Percentiles rank a stretch among this genome's conserved stretches.
Conservation (phyloP, 2,113 vertebrate species). For the Lathamus discolor region DNA sequence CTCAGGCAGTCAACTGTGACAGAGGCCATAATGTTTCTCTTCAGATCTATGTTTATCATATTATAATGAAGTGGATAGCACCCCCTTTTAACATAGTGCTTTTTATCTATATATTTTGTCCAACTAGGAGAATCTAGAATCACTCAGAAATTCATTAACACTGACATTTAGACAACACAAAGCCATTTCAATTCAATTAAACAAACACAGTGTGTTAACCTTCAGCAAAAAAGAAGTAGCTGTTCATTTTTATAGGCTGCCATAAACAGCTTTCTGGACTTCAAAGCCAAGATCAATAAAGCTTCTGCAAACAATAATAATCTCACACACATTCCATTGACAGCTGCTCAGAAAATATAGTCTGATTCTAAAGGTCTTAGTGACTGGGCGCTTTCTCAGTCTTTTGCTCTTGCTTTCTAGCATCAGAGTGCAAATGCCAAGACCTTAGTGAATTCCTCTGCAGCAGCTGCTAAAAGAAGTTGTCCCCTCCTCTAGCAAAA, state of each 20-base stretch:
- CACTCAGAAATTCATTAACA: slow-evolving; percentile 73
- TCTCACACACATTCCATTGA: slow-evolving; percentile 74
- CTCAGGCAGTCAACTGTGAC: background rate
- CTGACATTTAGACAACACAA: slow-evolving; percentile 77
- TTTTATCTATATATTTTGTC: slow-evolving; percentile 37
- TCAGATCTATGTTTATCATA: background rate
- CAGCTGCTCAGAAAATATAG: slow-evolving; percentile 76
- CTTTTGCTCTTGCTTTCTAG: slow-evolving; percentile 46
- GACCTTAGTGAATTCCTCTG: background rate
- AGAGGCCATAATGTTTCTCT: slow-evolving; percentile 14
- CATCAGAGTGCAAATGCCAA: slow-evolving; percentile 49
- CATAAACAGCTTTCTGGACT: slow-evolving; percentile 76
- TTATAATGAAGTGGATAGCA: background rate
- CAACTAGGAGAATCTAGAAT: slow-evolving; percentile 35
- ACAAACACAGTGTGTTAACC: slow-evolving; percentile 75
- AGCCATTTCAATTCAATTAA: slow-evolving; percentile 81
- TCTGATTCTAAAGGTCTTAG: slow-evolving; percentile 61
- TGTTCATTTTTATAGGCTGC: slow-evolving; percentile 71
- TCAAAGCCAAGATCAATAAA: slow-evolving; percentile 80
- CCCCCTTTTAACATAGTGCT: background rate
- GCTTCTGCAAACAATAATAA: slow-evolving; percentile 77
- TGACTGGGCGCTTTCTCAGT: slow-evolving; percentile 34
- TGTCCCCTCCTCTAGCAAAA: background rate
- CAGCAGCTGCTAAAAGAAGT: background rate
- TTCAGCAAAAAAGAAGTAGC: slow-evolving; percentile 77